Conservation (phyloP, 2,888 invertebrate genomes). For the Pterostichus madidus region DNA sequence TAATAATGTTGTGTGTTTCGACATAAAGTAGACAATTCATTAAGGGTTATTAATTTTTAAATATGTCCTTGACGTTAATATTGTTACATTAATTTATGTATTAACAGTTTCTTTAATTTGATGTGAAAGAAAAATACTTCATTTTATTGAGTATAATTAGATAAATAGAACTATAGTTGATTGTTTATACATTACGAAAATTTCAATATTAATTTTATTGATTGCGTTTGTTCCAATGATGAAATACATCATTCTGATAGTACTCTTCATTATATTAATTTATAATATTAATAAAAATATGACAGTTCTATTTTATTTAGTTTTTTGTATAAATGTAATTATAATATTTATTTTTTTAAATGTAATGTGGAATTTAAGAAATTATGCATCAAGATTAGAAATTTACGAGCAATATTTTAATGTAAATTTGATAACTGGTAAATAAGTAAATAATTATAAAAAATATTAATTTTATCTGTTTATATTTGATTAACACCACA, state of each 20-base stretch:
- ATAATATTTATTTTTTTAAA: too few relatives aligned
- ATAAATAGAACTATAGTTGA: neutral
- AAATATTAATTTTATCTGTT: too few relatives aligned
- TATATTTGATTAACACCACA: too few relatives aligned
- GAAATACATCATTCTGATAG: too few relatives aligned
- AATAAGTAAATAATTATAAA: too few relatives aligned
- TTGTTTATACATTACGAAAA: neutral
- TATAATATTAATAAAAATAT: neutral
- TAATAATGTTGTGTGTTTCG: slow-evolving; percentile 27
- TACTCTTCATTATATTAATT: neutral
- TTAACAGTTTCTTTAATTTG: slow-evolving; percentile 22
- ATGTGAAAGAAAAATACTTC: slow-evolving; percentile 6
- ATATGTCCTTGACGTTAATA: slow-evolving; percentile 2
- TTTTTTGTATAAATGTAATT: too few relatives aligned
- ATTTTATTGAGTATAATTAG: neutral
- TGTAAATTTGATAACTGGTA: too few relatives aligned
- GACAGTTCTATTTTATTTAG: too few relatives aligned
- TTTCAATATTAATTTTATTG: neutral
- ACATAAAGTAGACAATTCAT: slow-evolving; percentile 14
- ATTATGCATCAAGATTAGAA: too few relatives aligned
- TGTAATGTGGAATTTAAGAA: too few relatives aligned
- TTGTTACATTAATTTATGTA: slow-evolving; percentile 22
- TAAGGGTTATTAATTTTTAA: slow-evolving; percentile 40
- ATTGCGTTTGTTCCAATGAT: neutral
- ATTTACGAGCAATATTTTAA: too few relatives aligned